Conservation (phyloP, 2,797 vertebrate genomes). For the Vireo griseus region DNA sequence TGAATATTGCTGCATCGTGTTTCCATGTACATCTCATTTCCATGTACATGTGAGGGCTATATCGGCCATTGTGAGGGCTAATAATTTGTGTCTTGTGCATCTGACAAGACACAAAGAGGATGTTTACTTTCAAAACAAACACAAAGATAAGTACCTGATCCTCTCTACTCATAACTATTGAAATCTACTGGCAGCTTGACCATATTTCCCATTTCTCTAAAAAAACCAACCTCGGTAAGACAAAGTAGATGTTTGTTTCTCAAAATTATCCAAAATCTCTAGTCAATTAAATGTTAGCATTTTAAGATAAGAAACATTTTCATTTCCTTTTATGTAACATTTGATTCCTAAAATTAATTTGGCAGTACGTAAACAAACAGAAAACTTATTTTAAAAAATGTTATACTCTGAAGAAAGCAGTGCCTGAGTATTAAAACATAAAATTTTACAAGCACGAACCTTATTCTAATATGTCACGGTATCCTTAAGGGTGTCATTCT, state of each 20-base stretch:
- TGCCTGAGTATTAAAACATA: not conserved
- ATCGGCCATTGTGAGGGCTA: not conserved
- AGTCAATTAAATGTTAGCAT: not conserved
- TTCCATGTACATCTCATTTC: not conserved
- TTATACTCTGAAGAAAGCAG: not conserved
- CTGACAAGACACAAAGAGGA: not conserved
- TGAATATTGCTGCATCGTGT: not conserved
- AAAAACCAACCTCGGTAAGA: not conserved
- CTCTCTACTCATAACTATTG: not conserved
- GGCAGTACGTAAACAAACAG: not conserved
- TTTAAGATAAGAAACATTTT: not conserved
- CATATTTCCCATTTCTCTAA: not conserved
- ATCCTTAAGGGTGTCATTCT: not conserved
- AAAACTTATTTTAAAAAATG: not conserved
- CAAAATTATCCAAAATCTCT: not conserved
- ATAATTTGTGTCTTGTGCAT: not conserved
- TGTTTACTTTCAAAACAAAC: not conserved
- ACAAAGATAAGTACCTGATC: not conserved
- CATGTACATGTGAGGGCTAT: rapidly evolving
- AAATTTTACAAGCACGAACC: not conserved
- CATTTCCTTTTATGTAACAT: not conserved
- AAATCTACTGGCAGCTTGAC: not conserved
- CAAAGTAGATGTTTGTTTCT: not conserved
- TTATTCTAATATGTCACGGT: not conserved
- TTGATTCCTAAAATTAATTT: not conserved